Base-by-base conservation (phyloP, 2,888 invertebrate genomes). In the Eubasilissa splendida region DNA sequence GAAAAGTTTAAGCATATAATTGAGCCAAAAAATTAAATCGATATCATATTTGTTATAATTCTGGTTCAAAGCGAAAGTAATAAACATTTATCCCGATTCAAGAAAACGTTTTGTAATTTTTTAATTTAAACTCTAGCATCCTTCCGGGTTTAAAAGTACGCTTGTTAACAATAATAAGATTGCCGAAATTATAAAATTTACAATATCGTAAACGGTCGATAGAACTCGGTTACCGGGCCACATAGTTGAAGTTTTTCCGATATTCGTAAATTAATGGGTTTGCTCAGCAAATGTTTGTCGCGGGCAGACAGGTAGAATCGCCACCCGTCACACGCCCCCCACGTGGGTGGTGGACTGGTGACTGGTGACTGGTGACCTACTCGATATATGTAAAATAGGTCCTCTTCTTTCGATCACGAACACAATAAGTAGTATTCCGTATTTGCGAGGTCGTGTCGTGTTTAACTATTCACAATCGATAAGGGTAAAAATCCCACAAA, bases 201-300 rank as follows among this genome's bases (percentile, higher is more conserved):
- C 0, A 1, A 22, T 22, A 22, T 22, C 1, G 22, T 22, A 22
- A 22, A 42, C 14, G 66, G 42, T 66, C 66, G 11, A 12, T 22
- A 42, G n/a, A 66, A 66, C 33, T 66, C 66, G 66, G 66, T 66
- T 50, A 66, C 66, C 42, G 42, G 66, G 66, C 50, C 50, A 66
- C 31, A 66, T 33, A 42, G 11, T 22, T 22, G 22, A 66, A 33
- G 66, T 66, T 33, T 66, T 66, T 66, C 66, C 66, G 66, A 66
- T 66, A 66, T 50, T 12, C 50, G 42, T 33, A 66, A 66, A 66
- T 66, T 42, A 66, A 42, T 11, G n/a, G 31, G 66, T 66, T n/a
- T 66, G 66, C 42, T 42, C 50, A 66, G 66, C n/a, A 42, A 66
- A 66, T 42, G 66, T 66, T 66, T 33, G 66, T 66, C 42, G 50